Conservation (phyloP, 2,797 vertebrate genomes). For the Brachymystax lenok region DNA sequence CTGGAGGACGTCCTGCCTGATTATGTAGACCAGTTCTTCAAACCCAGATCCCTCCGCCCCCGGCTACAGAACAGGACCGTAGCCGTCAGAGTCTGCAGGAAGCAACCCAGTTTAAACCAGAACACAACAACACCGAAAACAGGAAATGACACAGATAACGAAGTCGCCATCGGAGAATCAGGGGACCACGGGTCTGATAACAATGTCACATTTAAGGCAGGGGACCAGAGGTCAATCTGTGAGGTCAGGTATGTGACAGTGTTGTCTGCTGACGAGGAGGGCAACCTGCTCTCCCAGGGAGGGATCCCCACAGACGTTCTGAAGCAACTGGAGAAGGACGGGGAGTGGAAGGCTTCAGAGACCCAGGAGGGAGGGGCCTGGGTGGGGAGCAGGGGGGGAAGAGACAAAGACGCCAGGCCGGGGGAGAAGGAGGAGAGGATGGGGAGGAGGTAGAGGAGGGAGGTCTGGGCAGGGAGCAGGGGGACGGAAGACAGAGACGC, state of each 20-base stretch:
- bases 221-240: conserved; percentile 40
- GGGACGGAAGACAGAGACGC: conserved; percentile 48
- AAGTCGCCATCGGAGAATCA: conserved; percentile 10
- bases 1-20: conserved; percentile 45
- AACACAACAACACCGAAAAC: conserved; percentile 15
- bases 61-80: conserved; percentile 50
- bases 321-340: conserved; percentile 53
- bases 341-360: conserved; percentile 14
- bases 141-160: conserved; percentile 38
- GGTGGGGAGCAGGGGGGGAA: not conserved
- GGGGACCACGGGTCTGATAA: not conserved
- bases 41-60: conserved; percentile 41
- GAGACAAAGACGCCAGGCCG: conserved; percentile 51
- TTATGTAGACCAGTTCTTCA: conserved; percentile 46
- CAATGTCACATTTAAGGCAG: conserved; percentile 5
- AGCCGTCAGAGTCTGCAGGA: conserved; percentile 64
- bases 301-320: conserved; percentile 73
- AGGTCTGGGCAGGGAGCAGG: not conserved
- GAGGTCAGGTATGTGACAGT: conserved; percentile 52
- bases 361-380: conserved; percentile 25
- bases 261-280: conserved; percentile 21
- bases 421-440: not conserved
- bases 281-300: conserved; percentile 32
- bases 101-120: conserved; percentile 21
- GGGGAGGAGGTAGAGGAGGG: too few relatives aligned